Evolutionary conservation across 1,140 invertebrate genomes (phyloP).

Genomic region (Drosophila novamexicana): DNA sequence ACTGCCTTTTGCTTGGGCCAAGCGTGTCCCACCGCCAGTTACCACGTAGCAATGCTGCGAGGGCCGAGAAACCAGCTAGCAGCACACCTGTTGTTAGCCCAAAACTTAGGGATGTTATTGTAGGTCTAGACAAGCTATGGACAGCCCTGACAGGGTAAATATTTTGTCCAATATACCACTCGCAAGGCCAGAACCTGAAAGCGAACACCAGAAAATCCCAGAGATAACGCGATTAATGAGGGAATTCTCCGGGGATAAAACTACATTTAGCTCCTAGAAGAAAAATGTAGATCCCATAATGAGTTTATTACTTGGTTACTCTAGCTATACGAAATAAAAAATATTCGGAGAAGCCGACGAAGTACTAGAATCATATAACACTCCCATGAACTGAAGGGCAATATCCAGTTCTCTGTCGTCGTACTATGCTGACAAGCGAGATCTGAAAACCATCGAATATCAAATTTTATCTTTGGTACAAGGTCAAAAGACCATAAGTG

Average conservation of each 20-base stretch:
- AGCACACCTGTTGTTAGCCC: not conserved
- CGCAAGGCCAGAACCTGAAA: not conserved
- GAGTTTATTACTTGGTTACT: not conserved
- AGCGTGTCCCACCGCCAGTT: too few species aligned
- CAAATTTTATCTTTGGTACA: constrained; percentile 5
- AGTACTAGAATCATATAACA: constrained; percentile 4
- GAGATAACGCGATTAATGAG: not conserved
- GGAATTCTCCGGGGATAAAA: not conserved
- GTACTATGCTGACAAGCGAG: constrained; percentile 3
- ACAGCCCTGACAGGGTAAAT: not conserved
- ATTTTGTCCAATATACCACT: not conserved
- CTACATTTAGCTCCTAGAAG: not conserved
- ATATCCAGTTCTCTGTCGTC: constrained; percentile 10
- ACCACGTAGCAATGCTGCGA: too few species aligned
- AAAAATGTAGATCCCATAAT: not conserved
- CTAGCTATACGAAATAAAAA: constrained; percentile 1
- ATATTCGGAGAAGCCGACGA: not conserved
- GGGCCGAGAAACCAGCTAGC: not conserved
- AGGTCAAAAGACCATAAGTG: not conserved
- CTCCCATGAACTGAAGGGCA: constrained; percentile 3
- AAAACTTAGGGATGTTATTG: not conserved
- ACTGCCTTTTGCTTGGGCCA: too few species aligned
- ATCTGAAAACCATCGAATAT: constrained; percentile 12
- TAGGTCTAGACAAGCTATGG: not conserved
- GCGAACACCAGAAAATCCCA: not conserved